Conservation (phyloP, 2,797 vertebrate genomes). For the Tenualosa thibaudeaui region DNA sequence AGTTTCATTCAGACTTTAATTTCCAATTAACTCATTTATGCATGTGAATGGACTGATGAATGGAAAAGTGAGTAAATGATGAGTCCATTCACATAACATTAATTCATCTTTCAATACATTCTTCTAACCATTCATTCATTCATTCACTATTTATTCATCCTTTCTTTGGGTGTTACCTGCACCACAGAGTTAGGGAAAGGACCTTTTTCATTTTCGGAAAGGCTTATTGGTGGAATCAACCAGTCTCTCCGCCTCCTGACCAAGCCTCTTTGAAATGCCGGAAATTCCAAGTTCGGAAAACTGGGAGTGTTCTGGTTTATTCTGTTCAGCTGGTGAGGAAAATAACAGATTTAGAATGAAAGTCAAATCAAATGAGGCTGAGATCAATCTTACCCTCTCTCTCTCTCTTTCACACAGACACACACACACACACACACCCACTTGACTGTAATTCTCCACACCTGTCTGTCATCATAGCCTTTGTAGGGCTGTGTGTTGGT, state of each 20-base stretch:
- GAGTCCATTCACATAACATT: neutral
- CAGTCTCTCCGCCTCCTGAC: slow-evolving; percentile 61
- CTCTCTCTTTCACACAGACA: neutral
- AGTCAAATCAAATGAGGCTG: neutral
- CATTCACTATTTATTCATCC: neutral
- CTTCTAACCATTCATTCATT: neutral
- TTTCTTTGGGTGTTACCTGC: slow-evolving; percentile 51
- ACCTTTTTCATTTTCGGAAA: slow-evolving; percentile 61
- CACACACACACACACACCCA: neutral
- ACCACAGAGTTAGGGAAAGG: slow-evolving; percentile 59
- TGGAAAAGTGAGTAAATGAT: no score
- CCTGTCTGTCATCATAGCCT: neutral
- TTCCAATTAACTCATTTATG: neutral
- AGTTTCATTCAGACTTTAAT: no score
- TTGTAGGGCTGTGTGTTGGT: neutral
- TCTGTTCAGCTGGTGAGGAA: neutral
- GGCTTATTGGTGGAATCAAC: slow-evolving; percentile 57
- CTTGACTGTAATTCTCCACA: neutral
- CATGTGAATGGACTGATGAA: no score
- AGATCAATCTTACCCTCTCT: neutral
- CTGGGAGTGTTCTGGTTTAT: slow-evolving; percentile 11
- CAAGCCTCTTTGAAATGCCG: slow-evolving; percentile 23
- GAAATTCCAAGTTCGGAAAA: slow-evolving; percentile 32
- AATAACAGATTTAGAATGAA: no score
- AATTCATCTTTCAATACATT: no score